These are phyloP conservation scores for Anthophora plumipes DNA, from an alignment of 2,888 invertebrate genomes.

Conservation along the genomic window DNA sequence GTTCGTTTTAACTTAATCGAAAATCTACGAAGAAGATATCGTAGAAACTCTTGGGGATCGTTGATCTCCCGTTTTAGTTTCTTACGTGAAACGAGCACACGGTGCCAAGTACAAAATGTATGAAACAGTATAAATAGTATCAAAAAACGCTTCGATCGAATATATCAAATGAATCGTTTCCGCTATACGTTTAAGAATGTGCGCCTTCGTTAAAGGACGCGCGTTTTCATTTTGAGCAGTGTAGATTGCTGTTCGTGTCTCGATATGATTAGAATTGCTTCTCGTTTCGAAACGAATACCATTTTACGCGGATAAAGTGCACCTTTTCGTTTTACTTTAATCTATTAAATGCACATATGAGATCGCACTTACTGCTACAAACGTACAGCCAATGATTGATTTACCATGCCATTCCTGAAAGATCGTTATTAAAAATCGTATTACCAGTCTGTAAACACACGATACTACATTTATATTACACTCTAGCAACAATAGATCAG, in stretches of 20 bases:
- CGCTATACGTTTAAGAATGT: not conserved
- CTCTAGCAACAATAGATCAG: slow-evolving; percentile 49
- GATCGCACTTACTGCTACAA: slow-evolving; percentile 34
- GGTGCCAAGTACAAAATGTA: not conserved
- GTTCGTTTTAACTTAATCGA: not conserved
- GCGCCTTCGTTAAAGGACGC: not conserved
- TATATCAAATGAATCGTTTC: not conserved
- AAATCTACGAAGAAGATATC: not conserved
- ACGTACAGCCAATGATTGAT: slow-evolving; percentile 38
- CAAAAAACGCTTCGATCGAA: slow-evolving; percentile 11
- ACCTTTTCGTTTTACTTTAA: too few relatives aligned
- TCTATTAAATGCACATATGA: slow-evolving; percentile 33
- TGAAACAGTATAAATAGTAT: slow-evolving; percentile 7
- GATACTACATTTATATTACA: slow-evolving; percentile 54
- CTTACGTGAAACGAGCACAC: not conserved
- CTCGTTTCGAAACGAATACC: slow-evolving; percentile 11
- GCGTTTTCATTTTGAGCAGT: slow-evolving; percentile 37
- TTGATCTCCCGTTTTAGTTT: slow-evolving; percentile 8
- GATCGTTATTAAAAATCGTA: slow-evolving; percentile 24
- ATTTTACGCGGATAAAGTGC: slow-evolving; percentile 23
- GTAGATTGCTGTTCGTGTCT: slow-evolving; percentile 39
- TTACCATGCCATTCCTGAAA: slow-evolving; percentile 38
- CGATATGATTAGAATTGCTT: slow-evolving; percentile 62
- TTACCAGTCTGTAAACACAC: slow-evolving; percentile 39
- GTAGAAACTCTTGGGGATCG: slow-evolving; percentile 10